Base-by-base conservation (phyloP, 2,888 invertebrate species). In the Vanessa cardui region DNA sequence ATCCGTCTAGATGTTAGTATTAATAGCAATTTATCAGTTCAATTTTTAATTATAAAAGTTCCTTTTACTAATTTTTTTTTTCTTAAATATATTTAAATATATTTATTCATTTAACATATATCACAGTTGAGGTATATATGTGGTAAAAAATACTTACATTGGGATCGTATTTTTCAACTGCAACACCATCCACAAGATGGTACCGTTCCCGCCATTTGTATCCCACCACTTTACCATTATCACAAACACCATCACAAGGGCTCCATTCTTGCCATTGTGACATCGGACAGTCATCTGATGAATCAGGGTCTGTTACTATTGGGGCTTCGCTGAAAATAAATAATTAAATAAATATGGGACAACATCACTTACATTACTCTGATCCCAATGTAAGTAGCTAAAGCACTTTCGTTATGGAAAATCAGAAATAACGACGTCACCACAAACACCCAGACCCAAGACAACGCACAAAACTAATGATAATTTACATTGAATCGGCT, bases 111-210 rank as follows among this genome's bases (percentile, higher is more conserved):
- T n/a, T n/a, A n/a, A n/a, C n/a, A n/a, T n/a, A n/a, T n/a, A n/a
- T n/a, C n/a, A n/a, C n/a, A n/a, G n/a, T n/a, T n/a, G n/a, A n/a
- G n/a, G n/a, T n/a, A n/a, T n/a, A n/a, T n/a, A n/a, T n/a, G n/a
- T n/a, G n/a, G n/a, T n/a, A n/a, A n/a, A 2, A 1, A 16, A 16
- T 62, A 80, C 86, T 78, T 74, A 90, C 89, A 66, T 83, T 76
- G 15, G 88, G 89, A 66, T 90, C 87, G 72, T 89, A 91, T 73
- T 88, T 90, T 73, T 89, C 90, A 0, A 90, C 83, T 20, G 90
- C 83, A 1, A 87, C 70, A 0, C 89, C 90, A 16, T 90, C 86
- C 0, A 90, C 88, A n/a, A 90, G 72, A 67, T 90, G 90, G 72
- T 87, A 89, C 7, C 91, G 74, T 70, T 88, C 87, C 44, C 89